Conservation (phyloP, 1,140 invertebrate species). For the Drosophila chauvacae region DNA sequence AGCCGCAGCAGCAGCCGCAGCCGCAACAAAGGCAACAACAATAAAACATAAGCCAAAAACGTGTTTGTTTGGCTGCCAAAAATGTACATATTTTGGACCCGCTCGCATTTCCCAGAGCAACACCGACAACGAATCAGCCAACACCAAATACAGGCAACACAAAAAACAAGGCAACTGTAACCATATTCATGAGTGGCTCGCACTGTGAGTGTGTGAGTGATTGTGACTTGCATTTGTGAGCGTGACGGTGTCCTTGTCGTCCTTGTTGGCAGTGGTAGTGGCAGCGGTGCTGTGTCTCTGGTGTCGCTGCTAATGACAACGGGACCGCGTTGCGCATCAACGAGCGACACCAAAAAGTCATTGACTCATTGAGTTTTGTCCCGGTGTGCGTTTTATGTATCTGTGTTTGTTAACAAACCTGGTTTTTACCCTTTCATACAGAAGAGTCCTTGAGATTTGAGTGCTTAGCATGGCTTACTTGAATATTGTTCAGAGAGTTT, state of each 20-base stretch:
- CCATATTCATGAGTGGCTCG: conserved; percentile 38
- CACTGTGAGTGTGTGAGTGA: conserved; percentile 19
- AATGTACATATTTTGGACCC: conserved; percentile 66
- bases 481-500: not conserved
- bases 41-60: conserved; percentile 70
- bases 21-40: conserved; percentile 54
- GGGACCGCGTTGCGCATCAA: conserved; percentile 76
- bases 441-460: not conserved
- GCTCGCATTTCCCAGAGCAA: conserved; percentile 61
- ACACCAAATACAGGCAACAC: conserved; percentile 11
- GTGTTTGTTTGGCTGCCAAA: conserved; percentile 80
- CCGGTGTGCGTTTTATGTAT: conserved; percentile 24
- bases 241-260: conserved; percentile 26
- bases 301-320: conserved; percentile 82
- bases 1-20: conserved; percentile 59
- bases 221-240: conserved; percentile 35
- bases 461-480: too few species aligned
- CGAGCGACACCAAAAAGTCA: conserved; percentile 80
- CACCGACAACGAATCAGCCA: conserved; percentile 11
- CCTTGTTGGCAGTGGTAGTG: conserved; percentile 10
- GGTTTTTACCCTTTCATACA: conserved; percentile 8
- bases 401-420: conserved; percentile 24
- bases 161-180: conserved; percentile 47
- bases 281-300: conserved; percentile 30
- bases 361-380: conserved; percentile 77